A percentile compares a stretch with the other conserved stretches of the same genome.
Evolutionary conservation across 2,888 invertebrate species (phyloP).

Genomic region (Dione juno): DNA sequence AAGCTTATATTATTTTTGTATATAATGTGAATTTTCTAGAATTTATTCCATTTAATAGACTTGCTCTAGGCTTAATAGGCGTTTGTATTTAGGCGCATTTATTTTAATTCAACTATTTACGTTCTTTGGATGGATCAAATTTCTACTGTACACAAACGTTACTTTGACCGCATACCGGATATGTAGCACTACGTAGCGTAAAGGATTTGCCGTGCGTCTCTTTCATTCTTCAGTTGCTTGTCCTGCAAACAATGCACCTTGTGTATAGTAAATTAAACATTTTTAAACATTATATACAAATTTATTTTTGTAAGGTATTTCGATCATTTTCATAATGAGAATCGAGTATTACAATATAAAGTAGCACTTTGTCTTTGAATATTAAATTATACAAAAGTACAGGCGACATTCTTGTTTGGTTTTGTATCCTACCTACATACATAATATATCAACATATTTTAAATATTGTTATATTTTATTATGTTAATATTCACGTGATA

Average conservation of each 20-base stretch:
- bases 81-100: neutral
- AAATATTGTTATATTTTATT: too few relatives aligned
- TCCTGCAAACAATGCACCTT: neutral
- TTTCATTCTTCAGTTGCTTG: neutral
- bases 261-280: neutral
- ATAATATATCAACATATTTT: too few relatives aligned
- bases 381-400: too few relatives aligned
- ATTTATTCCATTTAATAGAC: neutral
- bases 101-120: constrained; percentile 5
- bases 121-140: neutral
- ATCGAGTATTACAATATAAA: too few relatives aligned
- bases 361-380: too few relatives aligned
- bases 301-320: too few relatives aligned
- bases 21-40: neutral
- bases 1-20: neutral
- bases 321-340: too few relatives aligned
- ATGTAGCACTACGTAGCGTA: constrained; percentile 9
- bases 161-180: constrained; percentile 24
- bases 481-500: too few relatives aligned
- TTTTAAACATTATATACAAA: too few relatives aligned
- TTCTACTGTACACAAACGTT: constrained; percentile 18
- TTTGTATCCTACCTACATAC: too few relatives aligned
- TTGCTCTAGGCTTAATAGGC: neutral
- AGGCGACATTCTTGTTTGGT: too few relatives aligned
- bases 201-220: constrained; percentile 20